phyloP scores from a whole-genome alignment of 2,888 invertebrate species.

The Axea sp. region DNA sequence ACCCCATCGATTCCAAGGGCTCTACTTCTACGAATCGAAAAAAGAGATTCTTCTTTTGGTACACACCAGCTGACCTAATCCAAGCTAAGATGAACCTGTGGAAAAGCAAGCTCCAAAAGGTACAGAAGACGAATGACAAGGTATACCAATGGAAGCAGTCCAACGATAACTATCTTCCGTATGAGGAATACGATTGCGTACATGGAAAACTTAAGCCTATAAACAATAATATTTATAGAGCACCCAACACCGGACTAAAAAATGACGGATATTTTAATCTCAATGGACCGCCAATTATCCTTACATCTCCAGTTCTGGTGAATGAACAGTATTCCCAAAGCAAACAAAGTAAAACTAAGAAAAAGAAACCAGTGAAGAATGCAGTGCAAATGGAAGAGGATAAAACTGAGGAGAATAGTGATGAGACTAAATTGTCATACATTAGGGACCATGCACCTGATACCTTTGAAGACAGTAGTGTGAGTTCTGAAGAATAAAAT shows the following conservation, averaged over 20 bases:
- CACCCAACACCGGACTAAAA: background rate
- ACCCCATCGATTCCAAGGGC: conserved; percentile 3
- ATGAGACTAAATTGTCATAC: conserved; percentile 59
- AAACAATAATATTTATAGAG: background rate
- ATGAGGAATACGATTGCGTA: conserved; percentile 45
- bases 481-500: conserved; percentile 25
- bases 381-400: conserved; percentile 54
- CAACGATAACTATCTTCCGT: background rate
- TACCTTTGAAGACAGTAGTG: conserved; percentile 46
- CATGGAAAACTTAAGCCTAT: conserved; percentile 31
- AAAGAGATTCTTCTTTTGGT: conserved; percentile 48
- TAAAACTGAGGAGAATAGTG: conserved; percentile 33
- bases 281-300: conserved; percentile 10
- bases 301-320: conserved; percentile 19
- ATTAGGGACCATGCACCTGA: conserved; percentile 70
- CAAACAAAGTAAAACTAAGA: conserved; percentile 1
- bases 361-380: conserved; percentile 43
- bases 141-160: conserved; percentile 12
- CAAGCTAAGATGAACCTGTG: conserved; percentile 27
- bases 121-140: conserved; percentile 21
- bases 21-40: conserved; percentile 26
- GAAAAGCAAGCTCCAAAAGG: conserved; percentile 19
- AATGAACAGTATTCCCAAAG: conserved; percentile 2
- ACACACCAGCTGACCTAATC: conserved; percentile 15
- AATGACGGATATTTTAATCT: conserved; percentile 1